These are phyloP conservation scores for Acleris cristana DNA, from an alignment of 2,888 invertebrate species.

Conservation along the genomic window DNA sequence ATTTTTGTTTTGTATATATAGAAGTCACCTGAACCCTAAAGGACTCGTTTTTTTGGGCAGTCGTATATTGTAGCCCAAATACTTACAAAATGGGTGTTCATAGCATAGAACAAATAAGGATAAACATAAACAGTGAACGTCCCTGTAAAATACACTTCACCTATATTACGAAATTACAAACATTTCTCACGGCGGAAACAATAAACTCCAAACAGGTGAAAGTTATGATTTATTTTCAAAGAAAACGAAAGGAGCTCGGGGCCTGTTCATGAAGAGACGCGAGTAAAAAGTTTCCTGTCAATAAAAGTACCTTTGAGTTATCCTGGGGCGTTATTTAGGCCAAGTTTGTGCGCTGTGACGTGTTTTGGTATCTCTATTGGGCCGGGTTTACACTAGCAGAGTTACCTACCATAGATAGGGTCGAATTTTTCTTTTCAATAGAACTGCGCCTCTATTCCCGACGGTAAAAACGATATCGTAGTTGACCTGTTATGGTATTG, in stretches of 20 bases:
- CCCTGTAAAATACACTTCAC: neutral
- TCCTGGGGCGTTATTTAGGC: slow-evolving; percentile 25
- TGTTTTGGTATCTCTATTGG: slow-evolving; percentile 1
- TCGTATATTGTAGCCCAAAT: no score
- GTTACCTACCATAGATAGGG: no score
- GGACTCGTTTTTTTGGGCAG: no score
- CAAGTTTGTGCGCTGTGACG: slow-evolving; percentile 26
- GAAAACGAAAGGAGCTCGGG: slow-evolving; percentile 16
- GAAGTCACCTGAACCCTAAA: no score
- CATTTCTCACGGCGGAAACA: slow-evolving; percentile 11
- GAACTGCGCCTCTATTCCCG: no score
- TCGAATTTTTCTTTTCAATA: no score
- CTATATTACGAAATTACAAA: slow-evolving; percentile 10
- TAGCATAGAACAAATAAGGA: no score
- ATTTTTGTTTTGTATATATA: no score
- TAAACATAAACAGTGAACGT: no score
- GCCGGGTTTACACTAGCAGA: neutral
- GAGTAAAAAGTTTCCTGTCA: slow-evolving; percentile 33
- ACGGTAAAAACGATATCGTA: no score
- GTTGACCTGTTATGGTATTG: no score
- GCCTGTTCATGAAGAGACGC: slow-evolving; percentile 26
- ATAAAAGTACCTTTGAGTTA: slow-evolving; percentile 29
- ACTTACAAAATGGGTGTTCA: no score
- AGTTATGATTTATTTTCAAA: slow-evolving; percentile 35
- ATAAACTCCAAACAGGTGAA: slow-evolving; percentile 19